Percentiles rank a stretch among this genome's conserved stretches.
Conservation (phyloP, 1,140 invertebrate species). For the Sarcophaga bullata region DNA sequence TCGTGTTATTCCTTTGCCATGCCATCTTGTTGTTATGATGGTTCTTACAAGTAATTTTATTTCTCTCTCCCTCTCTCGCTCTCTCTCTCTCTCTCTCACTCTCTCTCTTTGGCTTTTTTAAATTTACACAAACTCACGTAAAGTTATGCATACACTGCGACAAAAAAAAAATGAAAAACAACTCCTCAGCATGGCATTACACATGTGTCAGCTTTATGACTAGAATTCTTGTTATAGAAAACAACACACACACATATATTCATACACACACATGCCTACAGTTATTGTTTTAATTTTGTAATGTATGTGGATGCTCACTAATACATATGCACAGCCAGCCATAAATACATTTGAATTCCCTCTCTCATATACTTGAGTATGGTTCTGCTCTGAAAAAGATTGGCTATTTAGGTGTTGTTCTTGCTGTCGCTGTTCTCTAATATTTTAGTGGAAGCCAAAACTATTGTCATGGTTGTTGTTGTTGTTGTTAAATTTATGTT, state of each 20-base stretch:
- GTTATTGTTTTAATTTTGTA: neutral
- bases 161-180: neutral
- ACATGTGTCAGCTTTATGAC: constrained; percentile 17
- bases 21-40: constrained; percentile 18
- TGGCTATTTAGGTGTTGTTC: neutral
- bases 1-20: neutral
- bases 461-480: neutral
- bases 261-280: neutral
- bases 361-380: no score
- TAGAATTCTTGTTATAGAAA: neutral
- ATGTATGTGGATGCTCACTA: neutral
- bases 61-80: neutral
- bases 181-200: constrained; percentile 9
- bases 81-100: no score
- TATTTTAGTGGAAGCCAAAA: no score
- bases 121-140: no score
- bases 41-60: constrained; percentile 5
- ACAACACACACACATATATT: neutral
- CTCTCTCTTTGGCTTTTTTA: no score
- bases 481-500: neutral
- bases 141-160: no score
- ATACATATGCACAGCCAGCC: neutral
- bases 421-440: neutral
- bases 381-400: neutral
- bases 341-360: no score